Evolutionary conservation across 2,113 vertebrate genomes (phyloP).

Genomic region (Lepidothrix coronata): DNA sequence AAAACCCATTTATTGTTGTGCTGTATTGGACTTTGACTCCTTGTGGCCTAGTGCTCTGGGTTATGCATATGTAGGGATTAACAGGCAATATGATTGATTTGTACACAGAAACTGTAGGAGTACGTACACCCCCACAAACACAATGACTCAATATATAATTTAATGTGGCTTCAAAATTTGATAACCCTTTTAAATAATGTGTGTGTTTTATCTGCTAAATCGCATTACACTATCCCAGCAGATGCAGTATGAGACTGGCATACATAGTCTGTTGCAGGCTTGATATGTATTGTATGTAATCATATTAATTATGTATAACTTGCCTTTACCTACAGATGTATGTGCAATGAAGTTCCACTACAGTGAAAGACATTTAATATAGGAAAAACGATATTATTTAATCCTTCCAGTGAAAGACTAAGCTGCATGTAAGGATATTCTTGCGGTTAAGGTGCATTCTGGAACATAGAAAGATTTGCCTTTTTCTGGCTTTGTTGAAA

Average conservation of each 20-base stretch:
- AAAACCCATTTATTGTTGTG: neutral
- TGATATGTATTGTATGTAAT: slow-evolving; percentile 35
- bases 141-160: slow-evolving; percentile 23
- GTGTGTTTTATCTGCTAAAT: slow-evolving; percentile 62
- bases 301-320: slow-evolving; percentile 54
- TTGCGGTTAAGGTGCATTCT: neutral
- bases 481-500: neutral
- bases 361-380: slow-evolving; percentile 19
- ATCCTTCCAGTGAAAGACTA: neutral
- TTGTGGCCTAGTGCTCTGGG: neutral
- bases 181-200: slow-evolving; percentile 55
- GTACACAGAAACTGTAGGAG: neutral
- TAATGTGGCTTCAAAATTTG: slow-evolving; percentile 47
- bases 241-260: slow-evolving; percentile 15
- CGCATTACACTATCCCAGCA: slow-evolving; percentile 3
- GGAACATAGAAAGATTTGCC: neutral
- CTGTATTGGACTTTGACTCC: neutral
- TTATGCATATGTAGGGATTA: neutral
- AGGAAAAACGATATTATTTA: neutral
- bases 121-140: neutral
- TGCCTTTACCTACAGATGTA: slow-evolving; percentile 6
- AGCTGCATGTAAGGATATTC: neutral
- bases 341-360: slow-evolving; percentile 9
- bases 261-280: slow-evolving; percentile 40
- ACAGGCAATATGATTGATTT: neutral